phyloP scores from a whole-genome alignment of 30 jellyfish, hydroid and myxozoan species.

The Hydractinia echinata region DNA sequence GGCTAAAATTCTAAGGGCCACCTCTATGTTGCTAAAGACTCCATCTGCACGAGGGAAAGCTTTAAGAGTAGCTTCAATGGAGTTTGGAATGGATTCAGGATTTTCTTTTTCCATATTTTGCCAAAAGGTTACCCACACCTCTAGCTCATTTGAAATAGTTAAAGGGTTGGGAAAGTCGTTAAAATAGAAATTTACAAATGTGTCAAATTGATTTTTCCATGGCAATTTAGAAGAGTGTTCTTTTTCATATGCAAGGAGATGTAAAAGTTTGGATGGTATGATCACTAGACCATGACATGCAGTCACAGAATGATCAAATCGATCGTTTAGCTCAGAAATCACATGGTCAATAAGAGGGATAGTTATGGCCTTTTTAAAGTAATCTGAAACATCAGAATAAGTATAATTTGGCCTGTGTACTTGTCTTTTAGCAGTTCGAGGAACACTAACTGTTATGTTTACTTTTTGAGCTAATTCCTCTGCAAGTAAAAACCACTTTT shows the following conservation, averaged over 20 bases:
- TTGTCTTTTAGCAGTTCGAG: too few relatives aligned
- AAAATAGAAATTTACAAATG: not conserved
- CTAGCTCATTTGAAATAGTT: too few relatives aligned
- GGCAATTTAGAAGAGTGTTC: too few relatives aligned
- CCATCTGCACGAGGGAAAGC: conserved; percentile 16
- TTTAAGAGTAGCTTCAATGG: conserved; percentile 9
- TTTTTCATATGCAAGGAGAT: not conserved
- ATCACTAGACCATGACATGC: not conserved
- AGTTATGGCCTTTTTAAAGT: not conserved
- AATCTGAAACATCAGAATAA: not conserved
- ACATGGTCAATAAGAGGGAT: conserved; percentile 12
- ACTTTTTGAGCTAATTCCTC: too few relatives aligned
- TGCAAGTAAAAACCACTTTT: too few relatives aligned
- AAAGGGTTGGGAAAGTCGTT: conserved; percentile 2
- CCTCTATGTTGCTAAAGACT: conserved; percentile 34
- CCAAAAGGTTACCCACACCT: conserved; percentile 31
- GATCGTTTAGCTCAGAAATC: not conserved
- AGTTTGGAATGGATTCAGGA: not conserved
- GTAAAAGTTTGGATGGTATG: not conserved
- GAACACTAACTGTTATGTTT: too few relatives aligned
- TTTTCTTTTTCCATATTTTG: not conserved
- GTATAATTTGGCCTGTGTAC: too few relatives aligned
- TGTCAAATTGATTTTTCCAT: not conserved
- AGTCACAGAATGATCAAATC: not conserved
- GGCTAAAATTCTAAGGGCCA: conserved; percentile 37